Evolutionary conservation across 2,888 invertebrate genomes (phyloP), one percentile per base, ranked within the genome.

Genomic region (Pharmacophagus antenor): DNA sequence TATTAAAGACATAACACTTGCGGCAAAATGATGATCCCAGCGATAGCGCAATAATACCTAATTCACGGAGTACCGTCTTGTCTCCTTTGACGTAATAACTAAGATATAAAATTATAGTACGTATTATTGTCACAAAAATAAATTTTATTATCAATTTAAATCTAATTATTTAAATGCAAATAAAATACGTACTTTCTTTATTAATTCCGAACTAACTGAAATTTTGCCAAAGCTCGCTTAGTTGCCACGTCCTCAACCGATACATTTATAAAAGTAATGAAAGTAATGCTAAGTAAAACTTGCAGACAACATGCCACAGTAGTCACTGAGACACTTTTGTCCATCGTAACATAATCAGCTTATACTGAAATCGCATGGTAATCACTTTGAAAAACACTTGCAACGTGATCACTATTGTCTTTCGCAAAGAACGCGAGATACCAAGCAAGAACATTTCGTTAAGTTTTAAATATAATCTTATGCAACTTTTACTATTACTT

Each of bases 331-430:
- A 54, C 25, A 56, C 67, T 66, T 72, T 69, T 74, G 82, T 80
- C 84, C 80, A 82, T 73, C 62, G 46, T 55, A 60, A 62, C 55
- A 65, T 61, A 73, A 74, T 73, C 67, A 69, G 67, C 42, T 42
- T 23, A n/a, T 51, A 17, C 42, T 46, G 27, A 61, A 61, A 56
- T 31, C 17, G 60, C 56, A 21, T 41, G 2, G 47, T 52, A 56
- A 51, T n/a, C 60, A 15, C 17, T 62, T 64, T 8, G 42, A 52
- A 51, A 61, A 53, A 58, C 31, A 49, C 53, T 58, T 44, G 37
- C 56, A 37, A 5, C 47, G 51, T 51, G 21, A 50, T 31, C 12
- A 23, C 20, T 7, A 44, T 44, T 44, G 42, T 44, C 17, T 42
- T 17, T 42, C n/a, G 42, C 10, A 18, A 44, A 44, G 10, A 37